Evolutionary conservation across 2,888 invertebrate species (phyloP), one percentile per base, ranked within the genome.

Genomic region (Ferdinandea cuprea): DNA sequence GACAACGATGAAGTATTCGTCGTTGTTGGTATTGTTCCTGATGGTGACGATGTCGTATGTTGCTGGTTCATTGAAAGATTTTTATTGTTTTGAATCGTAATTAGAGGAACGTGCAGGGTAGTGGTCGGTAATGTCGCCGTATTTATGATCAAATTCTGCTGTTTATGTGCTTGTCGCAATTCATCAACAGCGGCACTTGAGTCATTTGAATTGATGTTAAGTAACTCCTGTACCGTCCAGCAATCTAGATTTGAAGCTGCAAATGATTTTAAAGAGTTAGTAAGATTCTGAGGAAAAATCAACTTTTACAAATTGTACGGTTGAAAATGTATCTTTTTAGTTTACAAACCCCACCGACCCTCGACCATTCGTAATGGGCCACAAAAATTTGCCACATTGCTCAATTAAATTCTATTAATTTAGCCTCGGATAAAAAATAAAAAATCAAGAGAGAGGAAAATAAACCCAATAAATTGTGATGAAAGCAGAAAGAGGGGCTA

Each of bases 191-290:
- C 74, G 63, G 81, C 72, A 86, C 85, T 86, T 35, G 86, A 86
- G 63, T 87, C 86, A 63, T 85, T 86, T 71, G 88, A 88, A 83
- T 88, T 88, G 73, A 90, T 90, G 85, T 89, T 89, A 85, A 89
- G 85, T 85, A 90, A 87, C 63, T 90, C 89, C 61, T 72, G 72
- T 68, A 83, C 83, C 80, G 86, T 88, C 91, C 91, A 90, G 76
- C 88, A 88, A 87, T 90, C 90, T 83, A 89, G 86, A 87, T 90
- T 91, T 84, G 88, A 78, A 85, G 89, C 90, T 90, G n/a, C n/a
- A 68, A 61, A 66, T 58, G 46, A 76, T 40, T 25, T 56, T 3
- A 58, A 19, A 30, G 30, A 52, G 35, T 72, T 72, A 66, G 44
- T 40, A 44, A 44, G 3, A 17, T 40, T 50, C 42, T 25, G n/a